Conservation (phyloP, 2,797 vertebrate species). For the Oryzias sinensis region DNA sequence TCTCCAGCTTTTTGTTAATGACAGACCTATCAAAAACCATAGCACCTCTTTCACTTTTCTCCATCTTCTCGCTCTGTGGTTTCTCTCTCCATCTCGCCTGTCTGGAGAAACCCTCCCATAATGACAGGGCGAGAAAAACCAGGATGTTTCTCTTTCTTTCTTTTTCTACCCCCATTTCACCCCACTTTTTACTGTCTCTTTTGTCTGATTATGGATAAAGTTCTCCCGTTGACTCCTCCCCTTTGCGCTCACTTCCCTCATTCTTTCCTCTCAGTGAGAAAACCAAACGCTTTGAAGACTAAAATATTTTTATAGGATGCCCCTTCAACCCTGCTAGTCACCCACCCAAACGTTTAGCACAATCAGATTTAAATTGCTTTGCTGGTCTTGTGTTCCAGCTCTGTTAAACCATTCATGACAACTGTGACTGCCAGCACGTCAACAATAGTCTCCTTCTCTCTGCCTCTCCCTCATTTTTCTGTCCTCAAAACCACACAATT, state of each 20-base stretch:
- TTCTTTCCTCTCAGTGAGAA: slow-evolving; percentile 42
- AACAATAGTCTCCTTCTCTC: slow-evolving; percentile 61
- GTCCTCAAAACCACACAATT: slow-evolving; percentile 63
- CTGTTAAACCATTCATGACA: slow-evolving; percentile 75
- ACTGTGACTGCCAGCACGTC: slow-evolving; percentile 67
- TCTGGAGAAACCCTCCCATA: slow-evolving; percentile 54
- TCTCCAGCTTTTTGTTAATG: slow-evolving; percentile 80
- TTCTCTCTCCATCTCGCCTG: slow-evolving; percentile 45
- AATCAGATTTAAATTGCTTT: slow-evolving; percentile 66
- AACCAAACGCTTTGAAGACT: slow-evolving; percentile 73
- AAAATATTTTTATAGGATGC: slow-evolving; percentile 67
- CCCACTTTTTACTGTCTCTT: slow-evolving; percentile 36
- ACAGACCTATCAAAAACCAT: slow-evolving; percentile 80
- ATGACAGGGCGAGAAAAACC: slow-evolving; percentile 65
- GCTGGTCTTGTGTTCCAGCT: slow-evolving; percentile 62
- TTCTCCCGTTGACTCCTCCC: slow-evolving; percentile 52
- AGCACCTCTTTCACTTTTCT: slow-evolving; percentile 69
- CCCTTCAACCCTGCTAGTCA: slow-evolving; percentile 19
- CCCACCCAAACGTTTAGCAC: slow-evolving; percentile 43
- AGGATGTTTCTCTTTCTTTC: slow-evolving; percentile 65
- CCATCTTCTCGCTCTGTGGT: slow-evolving; percentile 40
- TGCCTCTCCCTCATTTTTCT: slow-evolving; percentile 37
- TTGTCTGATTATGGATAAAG: slow-evolving; percentile 43
- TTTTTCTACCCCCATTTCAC: slow-evolving; percentile 41
- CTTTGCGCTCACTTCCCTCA: slow-evolving; percentile 8